A percentile compares a stretch with the other conserved stretches of the same genome.
Evolutionary conservation across 1,140 invertebrate species (phyloP).

Genomic region (Drosophila triauraria): DNA sequence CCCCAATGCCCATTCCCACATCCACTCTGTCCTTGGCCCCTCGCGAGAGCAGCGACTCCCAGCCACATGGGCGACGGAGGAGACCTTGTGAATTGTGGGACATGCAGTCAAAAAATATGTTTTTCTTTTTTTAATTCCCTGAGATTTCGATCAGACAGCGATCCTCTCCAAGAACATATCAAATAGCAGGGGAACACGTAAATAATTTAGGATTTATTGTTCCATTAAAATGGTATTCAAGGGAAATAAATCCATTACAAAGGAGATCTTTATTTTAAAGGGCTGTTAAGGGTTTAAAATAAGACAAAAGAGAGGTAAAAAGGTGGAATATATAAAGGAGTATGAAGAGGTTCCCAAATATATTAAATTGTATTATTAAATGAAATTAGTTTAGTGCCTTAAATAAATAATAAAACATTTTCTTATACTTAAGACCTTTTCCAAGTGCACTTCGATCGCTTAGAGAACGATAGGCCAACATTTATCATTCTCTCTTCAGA

Average conservation of each 20-base stretch:
- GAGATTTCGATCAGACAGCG: conserved; percentile 5
- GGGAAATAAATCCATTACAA: conserved; percentile 2
- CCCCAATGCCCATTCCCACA: neutral
- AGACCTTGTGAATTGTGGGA: conserved; percentile 10
- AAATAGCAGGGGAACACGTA: neutral
- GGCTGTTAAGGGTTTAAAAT: neutral
- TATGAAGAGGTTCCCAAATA: no score
- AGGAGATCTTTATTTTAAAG: neutral
- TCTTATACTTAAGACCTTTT: neutral
- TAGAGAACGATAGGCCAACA: neutral
- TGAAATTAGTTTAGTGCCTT: no score
- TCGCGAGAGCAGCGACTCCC: conserved; percentile 10
- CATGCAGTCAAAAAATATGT: conserved; percentile 10
- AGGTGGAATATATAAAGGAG: neutral
- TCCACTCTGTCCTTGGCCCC: conserved; percentile 10
- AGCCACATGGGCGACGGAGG: conserved; percentile 8
- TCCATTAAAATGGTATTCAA: neutral
- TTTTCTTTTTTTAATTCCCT: neutral
- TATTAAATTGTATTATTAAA: no score
- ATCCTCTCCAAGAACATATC: neutral
- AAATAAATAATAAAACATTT: no score
- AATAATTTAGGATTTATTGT: conserved; percentile 4
- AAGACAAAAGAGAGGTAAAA: no score
- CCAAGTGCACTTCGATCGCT: conserved; percentile 3
- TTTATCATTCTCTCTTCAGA: conserved; percentile 4